These are phyloP conservation scores for Micropterix aruncella DNA, from an alignment of 2,888 invertebrate species.

Conservation along the genomic window DNA sequence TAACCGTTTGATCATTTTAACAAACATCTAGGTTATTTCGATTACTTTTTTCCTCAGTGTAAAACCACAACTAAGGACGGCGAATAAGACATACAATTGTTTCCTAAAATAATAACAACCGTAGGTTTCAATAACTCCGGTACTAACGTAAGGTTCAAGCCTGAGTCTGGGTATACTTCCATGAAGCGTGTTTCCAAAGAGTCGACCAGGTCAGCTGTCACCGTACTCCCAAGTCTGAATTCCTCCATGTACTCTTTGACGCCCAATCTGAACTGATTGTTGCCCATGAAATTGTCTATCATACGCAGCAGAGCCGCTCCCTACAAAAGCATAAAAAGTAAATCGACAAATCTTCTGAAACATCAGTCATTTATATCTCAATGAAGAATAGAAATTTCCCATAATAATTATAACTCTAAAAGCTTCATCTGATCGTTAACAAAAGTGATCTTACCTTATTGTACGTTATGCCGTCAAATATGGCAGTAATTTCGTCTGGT, in stretches of 20 bases:
- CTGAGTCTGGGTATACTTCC: conserved; percentile 30
- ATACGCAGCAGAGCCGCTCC: conserved; percentile 81
- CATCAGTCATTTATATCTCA: background rate
- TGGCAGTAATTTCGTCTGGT: conserved; percentile 81
- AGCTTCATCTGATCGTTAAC: too few species aligned
- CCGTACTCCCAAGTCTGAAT: conserved; percentile 59
- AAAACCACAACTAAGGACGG: too few species aligned
- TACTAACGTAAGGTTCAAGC: conserved; percentile 39
- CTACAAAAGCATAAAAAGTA: conserved; percentile 25
- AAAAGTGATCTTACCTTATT: conserved; percentile 51
- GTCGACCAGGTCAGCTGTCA: conserved; percentile 62
- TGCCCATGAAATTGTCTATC: conserved; percentile 70
- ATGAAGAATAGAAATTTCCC: too few species aligned
- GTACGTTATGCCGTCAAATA: conserved; percentile 86
- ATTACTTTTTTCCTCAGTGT: too few species aligned
- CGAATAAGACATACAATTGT: background rate
- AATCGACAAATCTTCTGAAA: too few species aligned
- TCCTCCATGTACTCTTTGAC: conserved; percentile 61
- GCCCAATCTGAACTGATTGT: conserved; percentile 54
- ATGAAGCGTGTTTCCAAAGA: conserved; percentile 45
- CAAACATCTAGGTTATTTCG: too few species aligned
- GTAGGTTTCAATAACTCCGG: too few species aligned
- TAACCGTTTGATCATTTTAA: too few species aligned
- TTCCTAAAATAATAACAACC: background rate
- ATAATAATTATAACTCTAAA: too few species aligned